Conservation (phyloP, 2,888 invertebrate genomes). For the Carpatolechia fugitivella region DNA sequence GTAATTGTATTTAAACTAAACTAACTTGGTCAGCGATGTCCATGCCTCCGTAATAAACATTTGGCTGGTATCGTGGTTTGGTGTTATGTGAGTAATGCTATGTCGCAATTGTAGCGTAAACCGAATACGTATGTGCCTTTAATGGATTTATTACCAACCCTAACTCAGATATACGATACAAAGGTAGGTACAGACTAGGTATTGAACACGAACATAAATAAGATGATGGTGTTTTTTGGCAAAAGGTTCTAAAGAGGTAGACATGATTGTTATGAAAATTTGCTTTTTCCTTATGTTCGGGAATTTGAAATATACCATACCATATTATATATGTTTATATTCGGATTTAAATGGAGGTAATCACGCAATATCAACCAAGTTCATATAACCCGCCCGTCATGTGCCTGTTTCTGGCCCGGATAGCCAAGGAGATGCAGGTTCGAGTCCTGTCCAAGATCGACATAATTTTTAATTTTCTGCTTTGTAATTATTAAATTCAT, state of each 20-base stretch:
- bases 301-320: neutral
- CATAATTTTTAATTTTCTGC: too few species aligned
- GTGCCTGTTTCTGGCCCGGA: conserved; percentile 20
- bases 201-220: neutral
- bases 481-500: too few species aligned
- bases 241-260: too few species aligned
- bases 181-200: neutral
- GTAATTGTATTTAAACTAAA: too few species aligned
- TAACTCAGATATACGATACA: neutral
- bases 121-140: neutral
- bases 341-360: neutral
- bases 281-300: neutral
- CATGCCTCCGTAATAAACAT: neutral
- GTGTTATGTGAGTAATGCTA: neutral
- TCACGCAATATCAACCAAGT: neutral
- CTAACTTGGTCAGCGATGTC: too few species aligned
- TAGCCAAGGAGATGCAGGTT: too few species aligned
- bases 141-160: neutral
- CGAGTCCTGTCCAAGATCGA: too few species aligned
- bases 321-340: neutral
- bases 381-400: neutral
- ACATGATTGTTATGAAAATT: neutral
- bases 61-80: neutral
- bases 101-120: neutral
- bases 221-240: too few species aligned